phyloP scores from a whole-genome alignment of 92 coral and sea anemone species.

The Desmophyllum pertusum region DNA sequence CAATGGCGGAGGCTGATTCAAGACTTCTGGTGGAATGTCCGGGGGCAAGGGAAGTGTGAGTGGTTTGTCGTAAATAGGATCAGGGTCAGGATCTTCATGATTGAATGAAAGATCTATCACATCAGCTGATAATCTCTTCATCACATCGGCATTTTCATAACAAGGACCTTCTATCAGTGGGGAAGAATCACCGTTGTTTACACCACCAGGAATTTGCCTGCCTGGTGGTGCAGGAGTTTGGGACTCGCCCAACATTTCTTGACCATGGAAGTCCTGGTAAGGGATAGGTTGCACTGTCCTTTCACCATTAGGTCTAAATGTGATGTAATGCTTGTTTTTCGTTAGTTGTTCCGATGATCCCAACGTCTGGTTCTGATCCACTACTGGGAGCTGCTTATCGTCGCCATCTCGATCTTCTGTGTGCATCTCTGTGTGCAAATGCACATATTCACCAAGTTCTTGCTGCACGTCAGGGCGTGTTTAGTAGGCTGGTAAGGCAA shows the following conservation, averaged over 20 bases:
- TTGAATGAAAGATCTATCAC: not conserved
- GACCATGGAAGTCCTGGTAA: not conserved
- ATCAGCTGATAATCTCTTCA: not conserved
- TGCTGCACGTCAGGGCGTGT: not conserved
- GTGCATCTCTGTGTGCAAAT: not conserved
- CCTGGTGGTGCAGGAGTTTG: not conserved
- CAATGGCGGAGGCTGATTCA: slow-evolving; percentile 22
- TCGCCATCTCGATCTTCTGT: not conserved
- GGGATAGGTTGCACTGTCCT: not conserved
- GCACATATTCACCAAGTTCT: no score
- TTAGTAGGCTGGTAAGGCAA: not conserved
- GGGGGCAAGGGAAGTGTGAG: not conserved
- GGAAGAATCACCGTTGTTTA: not conserved
- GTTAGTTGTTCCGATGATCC: slow-evolving; percentile 1
- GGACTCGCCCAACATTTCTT: not conserved
- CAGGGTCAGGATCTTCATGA: not conserved
- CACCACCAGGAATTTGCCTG: not conserved
- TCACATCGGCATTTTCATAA: not conserved
- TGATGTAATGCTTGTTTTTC: not conserved
- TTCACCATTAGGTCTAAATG: not conserved
- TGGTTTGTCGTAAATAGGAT: not conserved
- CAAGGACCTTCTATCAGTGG: not conserved
- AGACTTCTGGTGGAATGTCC: slow-evolving; percentile 5
- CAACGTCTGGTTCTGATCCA: not conserved
- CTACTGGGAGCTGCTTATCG: not conserved